These are phyloP conservation scores for Gobio occitaniae DNA, from an alignment of 2,797 vertebrate genomes.

Conservation along the genomic window DNA sequence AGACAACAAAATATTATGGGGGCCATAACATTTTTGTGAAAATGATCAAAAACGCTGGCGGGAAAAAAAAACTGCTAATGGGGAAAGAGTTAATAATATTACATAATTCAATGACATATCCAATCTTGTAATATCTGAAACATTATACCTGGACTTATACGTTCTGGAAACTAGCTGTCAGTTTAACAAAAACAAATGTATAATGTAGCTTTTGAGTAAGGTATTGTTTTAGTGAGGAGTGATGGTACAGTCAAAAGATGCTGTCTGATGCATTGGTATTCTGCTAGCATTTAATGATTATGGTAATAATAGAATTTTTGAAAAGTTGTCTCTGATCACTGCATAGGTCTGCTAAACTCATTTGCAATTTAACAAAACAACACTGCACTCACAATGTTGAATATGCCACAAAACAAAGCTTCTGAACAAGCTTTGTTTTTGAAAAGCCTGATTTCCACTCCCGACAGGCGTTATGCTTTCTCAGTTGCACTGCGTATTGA, in stretches of 20 bases:
- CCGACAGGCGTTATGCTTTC: constrained; percentile 18
- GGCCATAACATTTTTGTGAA: too few relatives aligned
- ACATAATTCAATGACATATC: not conserved
- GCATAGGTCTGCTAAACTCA: not conserved
- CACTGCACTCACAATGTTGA: not conserved
- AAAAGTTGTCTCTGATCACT: not conserved
- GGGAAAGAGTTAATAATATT: too few relatives aligned
- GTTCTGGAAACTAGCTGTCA: not conserved
- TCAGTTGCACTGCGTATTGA: not conserved
- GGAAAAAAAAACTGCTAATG: too few relatives aligned
- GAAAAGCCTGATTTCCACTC: constrained; percentile 1
- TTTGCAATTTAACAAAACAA: constrained; percentile 9
- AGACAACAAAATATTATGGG: too few relatives aligned
- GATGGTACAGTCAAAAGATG: not conserved
- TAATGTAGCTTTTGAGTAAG: not conserved
- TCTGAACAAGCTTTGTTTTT: constrained; percentile 20
- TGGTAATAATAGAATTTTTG: not conserved
- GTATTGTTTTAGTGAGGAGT: not conserved
- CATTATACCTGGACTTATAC: not conserved
- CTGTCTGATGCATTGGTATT: not conserved
- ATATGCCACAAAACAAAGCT: constrained; percentile 1
- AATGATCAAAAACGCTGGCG: too few relatives aligned
- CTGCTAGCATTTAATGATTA: not conserved
- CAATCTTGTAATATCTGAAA: not conserved
- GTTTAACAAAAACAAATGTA: not conserved